Percentiles rank a stretch among this genome's conserved stretches.
These are phyloP conservation scores for Ceratosolen solmsi DNA, from an alignment of 1,140 invertebrate species.

Conservation along the genomic window DNA sequence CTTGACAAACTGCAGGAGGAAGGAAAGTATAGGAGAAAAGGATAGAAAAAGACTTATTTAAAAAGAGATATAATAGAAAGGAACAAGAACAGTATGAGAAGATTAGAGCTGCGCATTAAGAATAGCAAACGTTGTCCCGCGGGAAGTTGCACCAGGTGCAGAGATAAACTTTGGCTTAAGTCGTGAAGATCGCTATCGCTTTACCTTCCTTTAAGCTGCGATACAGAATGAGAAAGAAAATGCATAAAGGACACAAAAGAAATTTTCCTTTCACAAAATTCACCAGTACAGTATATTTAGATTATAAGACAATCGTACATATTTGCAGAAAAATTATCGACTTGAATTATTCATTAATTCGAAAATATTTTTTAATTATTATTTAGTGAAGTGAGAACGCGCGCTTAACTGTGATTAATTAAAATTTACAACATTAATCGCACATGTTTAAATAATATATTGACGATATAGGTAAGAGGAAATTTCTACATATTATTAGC, in stretches of 20 bases:
- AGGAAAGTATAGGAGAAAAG: neutral
- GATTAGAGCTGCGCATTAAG: conserved; percentile 47
- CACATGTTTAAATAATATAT: too few species aligned
- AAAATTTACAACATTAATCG: too few species aligned
- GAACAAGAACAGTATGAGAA: conserved; percentile 34
- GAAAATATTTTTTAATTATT: too few species aligned
- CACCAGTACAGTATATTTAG: too few species aligned
- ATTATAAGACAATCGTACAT: too few species aligned
- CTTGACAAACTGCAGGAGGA: neutral
- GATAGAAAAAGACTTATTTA: conserved; percentile 38
- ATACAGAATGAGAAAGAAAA: conserved; percentile 10
- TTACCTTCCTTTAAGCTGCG: neutral
- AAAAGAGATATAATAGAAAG: conserved; percentile 49
- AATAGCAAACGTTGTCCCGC: conserved; percentile 45
- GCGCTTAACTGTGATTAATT: too few species aligned
- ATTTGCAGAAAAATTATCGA: too few species aligned
- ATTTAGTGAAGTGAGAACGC: too few species aligned
- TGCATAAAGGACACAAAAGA: neutral
- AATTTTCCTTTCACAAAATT: neutral
- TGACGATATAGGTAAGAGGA: too few species aligned
- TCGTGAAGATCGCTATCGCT: neutral
- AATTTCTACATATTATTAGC: too few species aligned
- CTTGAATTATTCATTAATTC: too few species aligned
- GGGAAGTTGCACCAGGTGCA: conserved; percentile 47
- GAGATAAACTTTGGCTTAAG: conserved; percentile 49